Evolutionary conservation across 2,113 vertebrate genomes (phyloP).

Genomic region (Gavialis gangeticus): DNA sequence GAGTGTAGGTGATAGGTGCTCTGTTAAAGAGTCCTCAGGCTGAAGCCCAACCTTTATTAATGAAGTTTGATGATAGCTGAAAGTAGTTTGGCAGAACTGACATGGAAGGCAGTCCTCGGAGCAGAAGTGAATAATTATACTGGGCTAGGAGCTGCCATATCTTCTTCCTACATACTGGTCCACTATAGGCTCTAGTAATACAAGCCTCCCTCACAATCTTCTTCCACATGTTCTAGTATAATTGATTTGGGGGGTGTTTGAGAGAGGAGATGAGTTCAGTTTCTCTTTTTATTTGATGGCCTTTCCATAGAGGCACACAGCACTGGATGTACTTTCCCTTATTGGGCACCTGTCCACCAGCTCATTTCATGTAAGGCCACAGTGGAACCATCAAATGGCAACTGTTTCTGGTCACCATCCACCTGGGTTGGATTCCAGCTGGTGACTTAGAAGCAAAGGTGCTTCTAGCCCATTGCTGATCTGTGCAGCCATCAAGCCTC

Average conservation of each 20-base stretch:
- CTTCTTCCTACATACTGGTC: not conserved
- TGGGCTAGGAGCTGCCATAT: no score
- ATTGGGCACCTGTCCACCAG: not conserved
- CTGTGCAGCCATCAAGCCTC: not conserved
- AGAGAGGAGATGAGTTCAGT: not conserved
- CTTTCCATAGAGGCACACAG: not conserved
- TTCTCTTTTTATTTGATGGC: not conserved
- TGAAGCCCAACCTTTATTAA: not conserved
- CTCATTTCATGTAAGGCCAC: not conserved
- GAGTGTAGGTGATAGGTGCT: not conserved
- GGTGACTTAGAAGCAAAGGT: not conserved
- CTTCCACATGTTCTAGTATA: not conserved
- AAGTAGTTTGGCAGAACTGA: not conserved
- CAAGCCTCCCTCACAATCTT: not conserved
- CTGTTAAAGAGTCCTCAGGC: not conserved
- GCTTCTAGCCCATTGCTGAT: not conserved
- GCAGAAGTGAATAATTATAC: not conserved
- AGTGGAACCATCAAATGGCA: not conserved
- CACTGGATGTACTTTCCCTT: accelerated
- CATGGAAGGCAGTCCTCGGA: not conserved
- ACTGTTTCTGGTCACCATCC: not conserved
- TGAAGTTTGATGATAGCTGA: not conserved
- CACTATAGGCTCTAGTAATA: not conserved
- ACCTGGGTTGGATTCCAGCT: not conserved
- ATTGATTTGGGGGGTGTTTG: not conserved